Conservation (phyloP, 1,140 invertebrate genomes). For the Heliconius eleuchia region DNA sequence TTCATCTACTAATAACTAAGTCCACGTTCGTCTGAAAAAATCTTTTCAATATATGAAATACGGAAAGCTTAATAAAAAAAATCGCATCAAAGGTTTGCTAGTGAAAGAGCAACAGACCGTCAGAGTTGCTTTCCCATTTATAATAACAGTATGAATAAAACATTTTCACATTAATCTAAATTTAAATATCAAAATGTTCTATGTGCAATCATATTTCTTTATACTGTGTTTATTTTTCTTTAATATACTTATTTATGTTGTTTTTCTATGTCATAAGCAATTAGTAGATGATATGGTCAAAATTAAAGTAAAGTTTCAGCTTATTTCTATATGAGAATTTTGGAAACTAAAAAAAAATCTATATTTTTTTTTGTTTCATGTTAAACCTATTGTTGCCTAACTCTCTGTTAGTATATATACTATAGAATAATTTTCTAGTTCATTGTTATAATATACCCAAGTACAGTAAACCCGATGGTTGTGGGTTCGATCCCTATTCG, state of each 20-base stretch:
- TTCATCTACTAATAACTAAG: too few species aligned
- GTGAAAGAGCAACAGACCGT: background rate
- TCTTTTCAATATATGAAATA: background rate
- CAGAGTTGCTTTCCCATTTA: background rate
- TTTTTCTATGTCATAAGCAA: too few species aligned
- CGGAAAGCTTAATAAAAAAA: background rate
- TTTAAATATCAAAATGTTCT: background rate
- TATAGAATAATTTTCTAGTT: too few species aligned
- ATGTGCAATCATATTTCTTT: background rate
- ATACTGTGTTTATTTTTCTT: background rate
- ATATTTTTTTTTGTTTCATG: background rate
- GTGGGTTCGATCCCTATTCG: too few species aligned
- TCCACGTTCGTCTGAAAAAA: background rate
- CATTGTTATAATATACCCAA: too few species aligned
- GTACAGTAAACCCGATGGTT: too few species aligned
- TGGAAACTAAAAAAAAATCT: background rate
- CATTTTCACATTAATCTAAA: slow-evolving; percentile 15
- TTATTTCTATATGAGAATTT: background rate
- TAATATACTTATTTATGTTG: background rate
- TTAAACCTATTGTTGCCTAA: too few species aligned
- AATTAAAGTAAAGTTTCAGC: too few species aligned
- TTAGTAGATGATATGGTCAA: too few species aligned
- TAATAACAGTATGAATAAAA: slow-evolving; percentile 9
- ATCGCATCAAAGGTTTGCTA: background rate
- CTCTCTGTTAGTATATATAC: too few species aligned